Evolutionary conservation across 2,888 invertebrate species (phyloP), one percentile per base, ranked within the genome.

Genomic region (Smittia sp.): DNA sequence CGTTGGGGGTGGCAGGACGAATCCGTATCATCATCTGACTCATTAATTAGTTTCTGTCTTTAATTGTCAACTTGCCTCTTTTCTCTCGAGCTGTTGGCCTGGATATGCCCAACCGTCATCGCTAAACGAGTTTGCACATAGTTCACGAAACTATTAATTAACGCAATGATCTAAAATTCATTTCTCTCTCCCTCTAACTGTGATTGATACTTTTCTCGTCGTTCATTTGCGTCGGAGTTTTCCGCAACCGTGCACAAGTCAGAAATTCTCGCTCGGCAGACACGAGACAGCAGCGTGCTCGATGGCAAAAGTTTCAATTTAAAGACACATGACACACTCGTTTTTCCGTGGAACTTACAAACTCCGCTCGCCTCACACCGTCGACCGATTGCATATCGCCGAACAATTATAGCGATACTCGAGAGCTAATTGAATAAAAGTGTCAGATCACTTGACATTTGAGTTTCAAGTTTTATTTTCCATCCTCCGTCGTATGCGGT

Each of bases 381-480:
- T 27, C 22, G 52, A 24, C 32, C 22, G 32, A 39, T 15, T 58
- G 72, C 72, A 72, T 72, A 72, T 62, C 38, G 54, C 38, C 9
- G 72, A 58, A 32, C 72, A 72, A 72, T 72, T 72, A 72, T 62
- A 15, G 52, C 20, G 52, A 39, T 52, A 39, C 54, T 24, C 52
- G 27, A 25, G 72, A 72, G 72, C 52, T 72, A 72, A 72, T 72
- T 72, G 72, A 62, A 72, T 72, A 72, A 72, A 72, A 72, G 72
- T 72, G 72, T 72, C 72, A 72, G 25, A 72, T 18, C 72, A 72
- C 72, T 72, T 72, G 72, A 62, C 72, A 72, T 62, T 72, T 54
- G 13, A 58, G 58, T 32, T 72, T 72, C 38, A 2, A 54, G 15
- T 20, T 72, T 72, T 62, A 24, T 69, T 11, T 62, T 32, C 25